Evolutionary conservation across 2,797 vertebrate species (phyloP).

Genomic region (Cirrhinus mrigala): DNA sequence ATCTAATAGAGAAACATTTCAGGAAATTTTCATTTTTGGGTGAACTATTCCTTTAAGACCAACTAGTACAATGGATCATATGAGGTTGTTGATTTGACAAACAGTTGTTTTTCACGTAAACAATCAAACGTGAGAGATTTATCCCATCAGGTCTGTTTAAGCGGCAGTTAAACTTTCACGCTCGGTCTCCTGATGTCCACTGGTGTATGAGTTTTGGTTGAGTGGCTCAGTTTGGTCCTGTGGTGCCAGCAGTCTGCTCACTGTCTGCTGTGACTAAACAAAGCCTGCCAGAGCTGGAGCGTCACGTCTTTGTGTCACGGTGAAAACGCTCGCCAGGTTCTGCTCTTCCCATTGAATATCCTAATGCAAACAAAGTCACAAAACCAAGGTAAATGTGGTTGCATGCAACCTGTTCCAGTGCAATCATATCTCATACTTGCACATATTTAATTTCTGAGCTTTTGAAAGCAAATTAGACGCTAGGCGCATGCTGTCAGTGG

Average conservation of each 20-base stretch:
- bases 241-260: conserved; percentile 14
- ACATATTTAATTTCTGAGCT: not conserved
- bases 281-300: not conserved
- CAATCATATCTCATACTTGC: not conserved
- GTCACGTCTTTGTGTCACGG: conserved; percentile 11
- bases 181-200: not conserved
- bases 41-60: not conserved
- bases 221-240: conserved; percentile 21
- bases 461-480: conserved; percentile 32
- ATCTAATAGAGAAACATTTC: too few species aligned
- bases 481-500: conserved; percentile 70
- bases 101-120: not conserved
- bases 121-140: not conserved
- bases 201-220: conserved; percentile 22
- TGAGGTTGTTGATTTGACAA: too few species aligned
- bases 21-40: too few species aligned
- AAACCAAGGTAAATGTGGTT: not conserved
- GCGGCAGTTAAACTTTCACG: conserved; percentile 9
- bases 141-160: not conserved
- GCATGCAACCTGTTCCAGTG: not conserved
- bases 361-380: not conserved
- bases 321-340: not conserved
- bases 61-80: not conserved
- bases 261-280: conserved; percentile 39
- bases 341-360: not conserved